Base-by-base conservation (phyloP, 2,888 invertebrate species). In the Zhengitettix transpicula region DNA sequence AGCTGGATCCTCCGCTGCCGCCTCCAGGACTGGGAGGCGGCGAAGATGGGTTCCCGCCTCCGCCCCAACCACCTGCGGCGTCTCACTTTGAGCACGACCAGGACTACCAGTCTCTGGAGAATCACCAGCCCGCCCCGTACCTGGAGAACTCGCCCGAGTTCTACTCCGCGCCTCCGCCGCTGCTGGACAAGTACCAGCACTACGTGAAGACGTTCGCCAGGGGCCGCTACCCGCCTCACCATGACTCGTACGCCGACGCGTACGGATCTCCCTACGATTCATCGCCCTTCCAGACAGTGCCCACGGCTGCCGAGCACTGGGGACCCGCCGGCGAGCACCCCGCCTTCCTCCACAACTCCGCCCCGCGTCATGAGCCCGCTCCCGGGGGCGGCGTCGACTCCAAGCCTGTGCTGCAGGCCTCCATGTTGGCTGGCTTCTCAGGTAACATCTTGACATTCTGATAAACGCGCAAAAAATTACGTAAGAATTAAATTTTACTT, bases 271-370 rank as follows among this genome's bases (percentile, higher is more conserved):
- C 81, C 47, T 85, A 84, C 71, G 84, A 84, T 68, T 75, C 80
- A 58, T 75, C 81, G 63, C 81, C 84, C 64, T 89, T 87, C 72
- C 87, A 88, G 71, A 83, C 86, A 61, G 88, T 89, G 67, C 84
- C 84, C 55, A 81, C 40, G 40, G 67, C 71, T 52, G 71, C 65
- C 28, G 80, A 78, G 55, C 78, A 78, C 65, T 80, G 75, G 79
- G 76, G 69, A 68, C 69, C 70, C 56, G 9, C 65, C 28, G 28
- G 64, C 58, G 66, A 66, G 53, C 69, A 68, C 64, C 69, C 66
- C 44, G 69, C 68, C 58, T 69, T 68, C 63, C 65, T 75, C 51
- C 74, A 74, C 61, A 71, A 72, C 70, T 65, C 66, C 73, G 73
- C 47, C 74, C 73, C 69, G 75, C 73, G 52, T 75, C 73, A 69